Percentiles rank a stretch among this genome's conserved stretches.
Conservation (phyloP, 2,888 invertebrate genomes). For the Leptinotarsa juncta region DNA sequence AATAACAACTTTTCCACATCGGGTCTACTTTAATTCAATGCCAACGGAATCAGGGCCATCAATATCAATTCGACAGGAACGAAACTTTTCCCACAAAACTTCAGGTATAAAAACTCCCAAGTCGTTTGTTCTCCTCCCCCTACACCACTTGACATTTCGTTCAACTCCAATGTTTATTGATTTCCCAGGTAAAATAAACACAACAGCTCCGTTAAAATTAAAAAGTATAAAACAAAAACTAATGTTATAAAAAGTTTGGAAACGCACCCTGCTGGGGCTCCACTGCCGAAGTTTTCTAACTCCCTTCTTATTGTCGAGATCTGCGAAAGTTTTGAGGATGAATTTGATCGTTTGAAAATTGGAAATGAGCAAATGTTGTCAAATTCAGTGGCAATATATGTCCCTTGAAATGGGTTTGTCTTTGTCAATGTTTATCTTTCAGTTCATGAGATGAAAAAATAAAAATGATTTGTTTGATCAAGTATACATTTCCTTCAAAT, state of each 20-base stretch:
- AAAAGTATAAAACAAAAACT: slow-evolving; percentile 34
- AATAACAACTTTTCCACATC: neutral
- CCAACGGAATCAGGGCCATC: neutral
- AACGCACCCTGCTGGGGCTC: slow-evolving; percentile 35
- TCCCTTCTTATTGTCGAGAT: slow-evolving; percentile 34
- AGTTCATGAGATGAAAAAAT: no score
- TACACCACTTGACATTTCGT: neutral
- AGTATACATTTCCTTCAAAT: no score
- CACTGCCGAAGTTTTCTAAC: slow-evolving; percentile 29
- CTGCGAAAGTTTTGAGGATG: slow-evolving; percentile 32
- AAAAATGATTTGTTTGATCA: no score
- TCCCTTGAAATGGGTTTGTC: slow-evolving; percentile 24
- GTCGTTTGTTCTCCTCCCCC: slow-evolving; percentile 1
- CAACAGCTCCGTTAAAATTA: slow-evolving; percentile 31
- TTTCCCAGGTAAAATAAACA: slow-evolving; percentile 26
- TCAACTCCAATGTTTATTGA: slow-evolving; percentile 25
- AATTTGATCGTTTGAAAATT: slow-evolving; percentile 38
- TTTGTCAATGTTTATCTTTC: slow-evolving; percentile 8
- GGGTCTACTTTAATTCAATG: neutral
- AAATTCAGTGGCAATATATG: slow-evolving; percentile 34
- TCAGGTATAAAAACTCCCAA: slow-evolving; percentile 11
- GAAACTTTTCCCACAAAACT: slow-evolving; percentile 18
- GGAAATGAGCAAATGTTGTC: slow-evolving; percentile 42
- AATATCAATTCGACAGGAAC: slow-evolving; percentile 5
- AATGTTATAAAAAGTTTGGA: slow-evolving; percentile 41